Evolutionary conservation across 2,888 invertebrate species (phyloP), one percentile per base, ranked within the genome.

Genomic region (Drosophila setosimentum): DNA sequence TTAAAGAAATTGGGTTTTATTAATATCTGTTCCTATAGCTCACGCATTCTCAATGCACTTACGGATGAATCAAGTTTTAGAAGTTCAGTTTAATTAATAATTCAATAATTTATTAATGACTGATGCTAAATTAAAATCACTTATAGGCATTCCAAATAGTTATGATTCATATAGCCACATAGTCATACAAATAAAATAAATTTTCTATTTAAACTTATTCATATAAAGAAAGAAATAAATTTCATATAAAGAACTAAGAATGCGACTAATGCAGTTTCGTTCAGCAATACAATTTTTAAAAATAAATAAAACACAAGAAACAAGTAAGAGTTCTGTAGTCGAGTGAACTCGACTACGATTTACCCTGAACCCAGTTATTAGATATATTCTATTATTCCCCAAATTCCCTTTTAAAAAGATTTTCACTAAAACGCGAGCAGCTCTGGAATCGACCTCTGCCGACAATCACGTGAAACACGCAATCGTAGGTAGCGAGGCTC

Each of bases 221-320:
- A 40, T 13, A 45, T 21, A 13, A 45, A 13, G 45, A 13, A 21
- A 3, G 1, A 48, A 27, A 18, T 18, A 2, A 49, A 8, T 27
- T 29, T 4, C 5, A 0, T 18, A 10, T 29, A 29, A 8, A 6
- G 13, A 37, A 33, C 48, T 32, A 16, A 0, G 6, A 45, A 3
- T 6, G 11, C 2, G 72, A 62, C 50, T 62, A 61, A 45, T n/a
- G 62, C 35, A 50, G 35, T 42, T 50, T 45, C 11, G 3, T 42
- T 54, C 37, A 13, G 32, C 45, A 58, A 51, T 58, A 37, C 51
- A 37, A 37, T 11, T 1, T 18, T 16, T 50, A 33, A 33, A 50
- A 68, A 68, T 68, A 3, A 45, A 57, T 6, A n/a, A 16, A 53
- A 30, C 16, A n/a, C 3, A 53, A 5, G n/a, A 6, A 33, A 18